These are phyloP conservation scores for Pantherophis guttatus DNA, from an alignment of 2,113 vertebrate species.

Conservation along the genomic window DNA sequence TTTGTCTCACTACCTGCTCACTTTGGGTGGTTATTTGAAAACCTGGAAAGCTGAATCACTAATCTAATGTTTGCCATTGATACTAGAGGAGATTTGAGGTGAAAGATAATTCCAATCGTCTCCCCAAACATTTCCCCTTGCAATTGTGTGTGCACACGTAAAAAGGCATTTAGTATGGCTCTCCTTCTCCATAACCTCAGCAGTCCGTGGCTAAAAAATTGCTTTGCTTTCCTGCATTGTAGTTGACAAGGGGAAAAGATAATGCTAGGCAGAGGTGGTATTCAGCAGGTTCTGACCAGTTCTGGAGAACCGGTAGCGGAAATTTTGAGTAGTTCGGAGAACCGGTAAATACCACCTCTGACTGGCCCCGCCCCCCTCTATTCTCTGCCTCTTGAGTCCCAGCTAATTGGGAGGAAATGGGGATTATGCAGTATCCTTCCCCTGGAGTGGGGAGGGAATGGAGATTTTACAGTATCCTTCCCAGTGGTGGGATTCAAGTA, in stretches of 20 bases:
- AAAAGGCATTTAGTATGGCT: neutral
- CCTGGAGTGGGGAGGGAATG: no score
- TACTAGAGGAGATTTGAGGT: neutral
- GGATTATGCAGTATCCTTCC: no score
- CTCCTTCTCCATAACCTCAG: neutral
- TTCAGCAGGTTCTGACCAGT: no score
- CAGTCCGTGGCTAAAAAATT: neutral
- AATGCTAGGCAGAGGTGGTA: neutral
- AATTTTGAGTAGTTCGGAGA: no score
- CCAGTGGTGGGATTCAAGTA: no score
- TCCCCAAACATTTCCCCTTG: neutral
- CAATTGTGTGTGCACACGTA: neutral
- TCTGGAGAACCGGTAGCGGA: no score
- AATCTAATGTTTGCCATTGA: neutral
- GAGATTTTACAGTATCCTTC: no score
- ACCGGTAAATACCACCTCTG: no score
- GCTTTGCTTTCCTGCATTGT: neutral
- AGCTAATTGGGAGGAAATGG: no score
- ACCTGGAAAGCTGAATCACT: neutral
- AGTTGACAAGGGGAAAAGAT: constrained; percentile 13
- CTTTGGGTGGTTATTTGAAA: neutral
- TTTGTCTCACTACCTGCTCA: neutral
- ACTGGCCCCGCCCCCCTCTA: no score
- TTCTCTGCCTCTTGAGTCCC: no score
- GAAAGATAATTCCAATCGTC: neutral